A percentile compares a stretch with the other conserved stretches of the same genome.
Conservation (phyloP, 2,888 invertebrate genomes). For the Cephus pulcher region DNA sequence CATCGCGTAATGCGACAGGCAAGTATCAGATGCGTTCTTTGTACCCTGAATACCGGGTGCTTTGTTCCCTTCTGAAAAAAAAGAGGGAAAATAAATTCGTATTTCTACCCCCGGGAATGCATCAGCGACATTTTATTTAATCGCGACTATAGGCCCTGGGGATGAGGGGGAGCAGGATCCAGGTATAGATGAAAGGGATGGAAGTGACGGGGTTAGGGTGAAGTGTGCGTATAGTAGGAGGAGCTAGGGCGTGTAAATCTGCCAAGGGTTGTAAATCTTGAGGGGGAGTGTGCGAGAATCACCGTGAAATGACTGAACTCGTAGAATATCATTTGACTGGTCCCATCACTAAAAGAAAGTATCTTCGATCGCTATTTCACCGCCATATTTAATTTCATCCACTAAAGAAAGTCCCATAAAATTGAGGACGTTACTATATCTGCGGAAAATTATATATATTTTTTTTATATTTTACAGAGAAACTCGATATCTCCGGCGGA, state of each 20-base stretch:
- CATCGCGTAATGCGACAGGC: too few relatives aligned
- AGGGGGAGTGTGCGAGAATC: background rate
- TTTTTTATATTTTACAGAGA: constrained; percentile 70
- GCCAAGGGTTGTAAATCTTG: background rate
- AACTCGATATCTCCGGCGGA: constrained; percentile 86
- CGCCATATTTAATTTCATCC: too few relatives aligned
- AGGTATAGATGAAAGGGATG: constrained; percentile 7
- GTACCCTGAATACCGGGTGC: too few relatives aligned
- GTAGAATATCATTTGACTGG: background rate
- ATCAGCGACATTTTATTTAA: constrained; percentile 48
- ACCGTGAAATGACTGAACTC: background rate
- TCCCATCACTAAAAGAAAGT: background rate
- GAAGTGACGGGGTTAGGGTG: constrained; percentile 6
- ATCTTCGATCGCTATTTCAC: too few relatives aligned
- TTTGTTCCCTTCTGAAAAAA: constrained; percentile 8
- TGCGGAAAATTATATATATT: background rate
- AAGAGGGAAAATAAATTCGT: constrained; percentile 30
- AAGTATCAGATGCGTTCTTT: too few relatives aligned
- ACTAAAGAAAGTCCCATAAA: too few relatives aligned
- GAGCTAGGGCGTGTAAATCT: background rate
- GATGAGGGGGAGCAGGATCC: background rate
- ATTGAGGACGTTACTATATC: too few relatives aligned
- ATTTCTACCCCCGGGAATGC: constrained; percentile 31
- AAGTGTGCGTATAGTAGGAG: constrained; percentile 29
- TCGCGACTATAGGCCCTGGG: constrained; percentile 27